A percentile compares a stretch with the other conserved stretches of the same genome.
Conservation (phyloP, 2,113 vertebrate species). For the Neolamprologus longior region DNA sequence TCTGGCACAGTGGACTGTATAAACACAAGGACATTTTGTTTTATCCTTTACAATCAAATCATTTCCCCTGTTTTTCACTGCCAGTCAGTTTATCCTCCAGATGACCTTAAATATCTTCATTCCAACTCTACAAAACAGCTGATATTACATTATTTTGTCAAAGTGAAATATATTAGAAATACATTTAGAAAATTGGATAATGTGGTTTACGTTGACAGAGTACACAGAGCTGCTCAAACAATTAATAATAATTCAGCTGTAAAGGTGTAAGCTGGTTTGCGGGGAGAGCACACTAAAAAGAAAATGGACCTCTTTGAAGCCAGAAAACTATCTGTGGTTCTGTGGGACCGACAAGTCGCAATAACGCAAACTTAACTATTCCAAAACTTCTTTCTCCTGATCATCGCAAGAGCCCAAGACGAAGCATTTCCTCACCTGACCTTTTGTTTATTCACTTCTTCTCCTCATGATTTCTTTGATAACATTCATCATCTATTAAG, state of each 20-base stretch:
- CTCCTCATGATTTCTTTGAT: neutral
- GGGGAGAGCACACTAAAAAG: neutral
- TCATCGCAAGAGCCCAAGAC: neutral
- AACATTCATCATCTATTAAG: fast-evolving
- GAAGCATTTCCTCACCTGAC: neutral
- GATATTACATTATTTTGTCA: neutral
- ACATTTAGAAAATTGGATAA: neutral
- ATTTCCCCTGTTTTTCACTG: fast-evolving
- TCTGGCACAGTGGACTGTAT: neutral
- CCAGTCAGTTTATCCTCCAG: neutral
- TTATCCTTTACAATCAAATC: neutral
- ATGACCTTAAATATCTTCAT: neutral
- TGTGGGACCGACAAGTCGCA: fast-evolving
- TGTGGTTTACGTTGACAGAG: fast-evolving
- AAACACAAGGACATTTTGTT: neutral
- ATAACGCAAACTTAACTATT: neutral
- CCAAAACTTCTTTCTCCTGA: neutral
- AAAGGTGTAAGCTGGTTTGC: fast-evolving
- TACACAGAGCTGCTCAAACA: neutral
- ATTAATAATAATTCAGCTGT: fast-evolving
- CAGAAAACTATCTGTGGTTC: neutral
- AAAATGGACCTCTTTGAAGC: fast-evolving
- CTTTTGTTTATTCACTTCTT: neutral
- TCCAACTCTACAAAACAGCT: neutral
- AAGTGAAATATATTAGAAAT: neutral